These are phyloP conservation scores for Meriones psammophilus DNA, from an alignment of 2,797 vertebrate genomes.

Conservation along the genomic window DNA sequence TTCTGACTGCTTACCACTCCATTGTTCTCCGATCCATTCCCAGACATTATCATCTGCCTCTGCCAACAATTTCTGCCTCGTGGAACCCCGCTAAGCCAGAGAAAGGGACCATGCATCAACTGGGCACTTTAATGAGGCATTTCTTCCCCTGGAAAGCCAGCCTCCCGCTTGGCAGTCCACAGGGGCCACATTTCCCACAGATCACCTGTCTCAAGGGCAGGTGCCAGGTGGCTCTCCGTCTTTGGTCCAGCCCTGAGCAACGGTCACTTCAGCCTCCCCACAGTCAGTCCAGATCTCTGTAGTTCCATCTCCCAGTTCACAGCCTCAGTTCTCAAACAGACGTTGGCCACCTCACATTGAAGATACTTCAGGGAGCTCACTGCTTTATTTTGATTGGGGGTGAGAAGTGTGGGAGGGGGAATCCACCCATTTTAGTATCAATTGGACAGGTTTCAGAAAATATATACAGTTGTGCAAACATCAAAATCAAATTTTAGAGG, in stretches of 20 bases:
- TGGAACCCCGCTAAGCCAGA: background rate
- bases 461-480: background rate
- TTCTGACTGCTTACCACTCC: background rate
- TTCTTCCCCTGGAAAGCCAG: background rate
- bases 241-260: background rate
- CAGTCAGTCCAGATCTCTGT: background rate
- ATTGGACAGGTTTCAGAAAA: background rate
- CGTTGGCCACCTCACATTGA: background rate
- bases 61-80: background rate
- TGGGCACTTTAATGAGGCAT: background rate
- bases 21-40: constrained; percentile 1
- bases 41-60: background rate
- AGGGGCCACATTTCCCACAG: background rate
- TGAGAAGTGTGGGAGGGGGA: background rate
- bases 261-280: background rate
- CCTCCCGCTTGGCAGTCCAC: no score
- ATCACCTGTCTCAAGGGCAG: background rate
- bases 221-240: background rate
- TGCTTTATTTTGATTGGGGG: constrained; percentile 10
- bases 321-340: background rate
- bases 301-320: background rate
- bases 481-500: constrained; percentile 20
- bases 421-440: background rate
- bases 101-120: background rate
- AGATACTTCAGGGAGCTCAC: background rate